Evolutionary conservation across 2,113 vertebrate species (phyloP).

Genomic region (Eurystomus gularis): DNA sequence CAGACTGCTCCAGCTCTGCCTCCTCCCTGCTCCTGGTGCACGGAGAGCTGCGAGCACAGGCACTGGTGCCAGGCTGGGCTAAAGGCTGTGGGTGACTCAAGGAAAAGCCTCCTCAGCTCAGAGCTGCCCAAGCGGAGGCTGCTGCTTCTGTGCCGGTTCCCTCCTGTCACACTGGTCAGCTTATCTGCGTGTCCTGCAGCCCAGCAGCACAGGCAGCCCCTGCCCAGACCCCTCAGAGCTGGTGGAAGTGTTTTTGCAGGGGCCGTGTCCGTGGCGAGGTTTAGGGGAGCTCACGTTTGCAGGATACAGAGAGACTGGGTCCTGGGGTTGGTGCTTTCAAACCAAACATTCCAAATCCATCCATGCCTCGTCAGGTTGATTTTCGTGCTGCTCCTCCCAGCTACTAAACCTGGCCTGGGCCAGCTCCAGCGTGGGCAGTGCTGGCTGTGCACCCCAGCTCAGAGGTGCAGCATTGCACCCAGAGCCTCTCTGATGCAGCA

Average conservation of each 20-base stretch:
- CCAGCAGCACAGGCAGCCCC: not conserved
- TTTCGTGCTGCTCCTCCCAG: not conserved
- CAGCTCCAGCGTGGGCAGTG: not conserved
- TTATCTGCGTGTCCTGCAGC: not conserved
- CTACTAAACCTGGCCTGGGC: not conserved
- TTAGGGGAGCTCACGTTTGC: not conserved
- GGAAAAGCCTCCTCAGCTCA: not conserved
- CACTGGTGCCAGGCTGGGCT: not conserved
- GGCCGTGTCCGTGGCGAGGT: accelerated
- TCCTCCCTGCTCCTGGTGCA: not conserved
- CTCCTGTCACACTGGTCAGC: not conserved
- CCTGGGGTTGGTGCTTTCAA: not conserved
- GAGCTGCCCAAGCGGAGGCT: not conserved
- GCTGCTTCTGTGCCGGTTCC: not conserved
- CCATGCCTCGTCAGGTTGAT: not conserved
- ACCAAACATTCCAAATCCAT: not conserved
- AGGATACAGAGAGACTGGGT: not conserved
- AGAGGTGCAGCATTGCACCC: not conserved
- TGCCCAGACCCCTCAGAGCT: not conserved
- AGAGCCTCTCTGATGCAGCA: not conserved
- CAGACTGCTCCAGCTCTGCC: not conserved
- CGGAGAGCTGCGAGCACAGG: accelerated
- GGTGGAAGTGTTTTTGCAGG: no score
- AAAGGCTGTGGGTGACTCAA: not conserved
- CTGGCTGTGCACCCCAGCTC: not conserved